Evolutionary conservation across 2,797 vertebrate genomes (phyloP).

Genomic region (Clarias platycephalus): DNA sequence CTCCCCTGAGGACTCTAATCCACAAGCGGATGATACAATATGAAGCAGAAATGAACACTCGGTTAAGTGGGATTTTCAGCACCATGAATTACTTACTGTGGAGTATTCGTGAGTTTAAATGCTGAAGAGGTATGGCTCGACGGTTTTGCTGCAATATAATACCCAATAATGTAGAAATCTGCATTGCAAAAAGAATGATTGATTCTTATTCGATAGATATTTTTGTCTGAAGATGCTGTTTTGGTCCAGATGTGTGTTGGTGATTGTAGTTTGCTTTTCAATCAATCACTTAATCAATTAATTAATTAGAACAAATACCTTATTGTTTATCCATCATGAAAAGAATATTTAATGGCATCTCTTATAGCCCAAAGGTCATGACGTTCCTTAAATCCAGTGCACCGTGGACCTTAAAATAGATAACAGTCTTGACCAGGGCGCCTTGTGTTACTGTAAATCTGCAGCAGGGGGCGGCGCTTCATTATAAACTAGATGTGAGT

Average conservation of each 20-base stretch:
- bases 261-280: not conserved
- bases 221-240: not conserved
- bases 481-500: slow-evolving; percentile 18
- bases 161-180: not conserved
- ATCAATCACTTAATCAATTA: too few species aligned
- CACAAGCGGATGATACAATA: slow-evolving; percentile 39
- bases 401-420: not conserved
- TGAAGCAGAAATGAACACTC: slow-evolving; percentile 36
- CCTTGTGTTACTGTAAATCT: not conserved
- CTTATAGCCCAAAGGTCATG: not conserved
- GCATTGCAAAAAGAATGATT: not conserved
- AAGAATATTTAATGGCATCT: not conserved
- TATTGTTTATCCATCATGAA: not conserved
- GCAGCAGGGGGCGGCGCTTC: slow-evolving; percentile 49
- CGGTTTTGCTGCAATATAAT: not conserved
- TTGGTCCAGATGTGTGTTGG: not conserved
- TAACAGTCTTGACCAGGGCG: too few species aligned
- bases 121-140: not conserved
- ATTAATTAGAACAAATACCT: not conserved
- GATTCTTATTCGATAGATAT: not conserved
- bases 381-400: not conserved
- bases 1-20: slow-evolving; percentile 49
- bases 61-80: slow-evolving; percentile 35
- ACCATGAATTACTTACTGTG: slow-evolving; percentile 30
- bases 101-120: slow-evolving; percentile 13